Conservation (phyloP, 2,888 invertebrate genomes). For the Pseudococcus longispinus region DNA sequence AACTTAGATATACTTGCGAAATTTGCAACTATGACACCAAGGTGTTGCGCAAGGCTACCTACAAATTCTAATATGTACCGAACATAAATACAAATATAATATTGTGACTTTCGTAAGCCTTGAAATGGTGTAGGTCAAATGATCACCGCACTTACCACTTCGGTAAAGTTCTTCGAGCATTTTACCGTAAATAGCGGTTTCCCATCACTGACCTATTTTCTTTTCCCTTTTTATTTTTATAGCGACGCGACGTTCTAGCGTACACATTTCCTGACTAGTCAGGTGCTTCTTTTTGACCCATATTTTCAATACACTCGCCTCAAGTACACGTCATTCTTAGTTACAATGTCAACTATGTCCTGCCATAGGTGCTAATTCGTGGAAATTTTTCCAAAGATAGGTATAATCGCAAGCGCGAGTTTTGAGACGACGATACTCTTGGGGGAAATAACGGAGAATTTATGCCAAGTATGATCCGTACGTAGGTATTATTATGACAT, state of each 20-base stretch:
- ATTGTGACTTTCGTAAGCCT: background rate
- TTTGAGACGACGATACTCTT: background rate
- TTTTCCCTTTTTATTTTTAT: background rate
- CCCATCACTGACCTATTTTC: background rate
- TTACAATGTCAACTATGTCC: background rate
- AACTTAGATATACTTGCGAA: background rate
- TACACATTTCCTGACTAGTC: background rate
- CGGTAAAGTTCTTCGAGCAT: background rate
- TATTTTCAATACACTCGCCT: background rate
- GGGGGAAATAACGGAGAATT: background rate
- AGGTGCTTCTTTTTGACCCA: background rate
- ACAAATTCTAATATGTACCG: background rate
- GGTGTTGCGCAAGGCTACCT: conserved; percentile 18
- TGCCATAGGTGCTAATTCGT: background rate
- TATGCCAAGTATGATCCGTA: background rate
- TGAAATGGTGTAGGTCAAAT: background rate
- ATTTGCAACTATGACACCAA: background rate
- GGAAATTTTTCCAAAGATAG: background rate
- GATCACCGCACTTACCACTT: background rate
- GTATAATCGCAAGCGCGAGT: too few species aligned
- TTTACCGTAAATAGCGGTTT: background rate
- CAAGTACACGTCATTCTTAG: too few species aligned
- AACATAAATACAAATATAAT: background rate
- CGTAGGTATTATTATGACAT: background rate
- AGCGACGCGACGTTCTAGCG: background rate